phyloP scores from a whole-genome alignment of 2,888 invertebrate genomes.

The Ramazzottius varieornatus region DNA sequence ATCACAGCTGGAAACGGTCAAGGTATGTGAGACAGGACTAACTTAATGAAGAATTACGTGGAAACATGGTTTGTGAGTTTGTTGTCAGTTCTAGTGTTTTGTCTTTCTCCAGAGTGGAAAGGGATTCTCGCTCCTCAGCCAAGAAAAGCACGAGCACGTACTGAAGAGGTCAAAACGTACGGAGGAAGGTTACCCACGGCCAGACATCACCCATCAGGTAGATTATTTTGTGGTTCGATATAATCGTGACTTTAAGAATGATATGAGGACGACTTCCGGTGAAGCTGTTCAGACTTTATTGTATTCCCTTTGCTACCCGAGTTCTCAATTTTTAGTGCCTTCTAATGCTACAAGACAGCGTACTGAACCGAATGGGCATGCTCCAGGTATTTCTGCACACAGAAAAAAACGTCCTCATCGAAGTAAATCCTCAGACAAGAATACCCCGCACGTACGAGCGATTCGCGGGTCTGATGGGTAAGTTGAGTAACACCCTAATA shows the following conservation, averaged over 20 bases:
- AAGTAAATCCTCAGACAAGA: conserved; percentile 83
- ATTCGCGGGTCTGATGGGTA: conserved; percentile 85
- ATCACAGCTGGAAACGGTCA: not conserved
- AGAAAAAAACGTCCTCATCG: conserved; percentile 67
- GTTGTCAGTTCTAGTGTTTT: conserved; percentile 4
- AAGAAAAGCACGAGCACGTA: conserved; percentile 64
- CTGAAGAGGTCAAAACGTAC: conserved; percentile 61
- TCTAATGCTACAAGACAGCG: conserved; percentile 87
- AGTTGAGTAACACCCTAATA: conserved; percentile 6
- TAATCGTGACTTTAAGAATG: no score
- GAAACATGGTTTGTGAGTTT: no score
- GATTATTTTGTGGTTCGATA: no score
- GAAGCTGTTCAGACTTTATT: no score
- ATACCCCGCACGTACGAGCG: conserved; percentile 87
- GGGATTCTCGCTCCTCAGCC: conserved; percentile 64
- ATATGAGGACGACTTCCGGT: no score
- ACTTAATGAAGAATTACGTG: no score
- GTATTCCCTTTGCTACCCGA: no score
- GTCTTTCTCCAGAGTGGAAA: conserved; percentile 42
- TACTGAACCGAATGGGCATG: conserved; percentile 73
- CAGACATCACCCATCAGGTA: conserved; percentile 80
- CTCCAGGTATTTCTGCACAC: conserved; percentile 84
- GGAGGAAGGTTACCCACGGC: conserved; percentile 51
- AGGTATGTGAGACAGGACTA: not conserved
- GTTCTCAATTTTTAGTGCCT: no score